Percentiles rank a stretch among this genome's conserved stretches.
Conservation (phyloP, 1,140 invertebrate genomes). For the Lineus longissimus region DNA sequence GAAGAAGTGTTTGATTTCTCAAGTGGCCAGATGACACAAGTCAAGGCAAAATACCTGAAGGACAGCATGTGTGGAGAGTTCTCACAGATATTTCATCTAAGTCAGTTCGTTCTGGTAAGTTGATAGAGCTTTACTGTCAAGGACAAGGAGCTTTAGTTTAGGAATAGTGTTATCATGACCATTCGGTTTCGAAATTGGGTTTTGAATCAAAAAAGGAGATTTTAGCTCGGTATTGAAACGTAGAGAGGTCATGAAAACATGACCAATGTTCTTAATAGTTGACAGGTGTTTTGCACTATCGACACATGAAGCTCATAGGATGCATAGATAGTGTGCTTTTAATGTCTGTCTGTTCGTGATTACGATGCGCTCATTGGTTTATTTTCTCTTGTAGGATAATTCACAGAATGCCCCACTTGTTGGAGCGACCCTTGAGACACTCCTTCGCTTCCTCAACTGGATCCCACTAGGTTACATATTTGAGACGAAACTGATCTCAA, state of each 20-base stretch:
- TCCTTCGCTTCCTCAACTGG: slow-evolving; percentile 97
- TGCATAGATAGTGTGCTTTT: too few species aligned
- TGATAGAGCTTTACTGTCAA: not conserved
- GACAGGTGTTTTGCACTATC: too few species aligned
- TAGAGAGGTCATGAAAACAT: too few species aligned
- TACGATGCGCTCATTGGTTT: too few species aligned
- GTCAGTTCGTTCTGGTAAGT: slow-evolving; percentile 88
- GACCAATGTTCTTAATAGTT: too few species aligned
- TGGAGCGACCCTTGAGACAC: slow-evolving; percentile 89
- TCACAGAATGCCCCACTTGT: slow-evolving; percentile 94
- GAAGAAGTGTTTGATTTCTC: slow-evolving; percentile 99
- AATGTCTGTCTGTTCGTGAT: too few species aligned
- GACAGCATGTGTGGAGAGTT: slow-evolving; percentile 99
- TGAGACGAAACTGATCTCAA: slow-evolving; percentile 94
- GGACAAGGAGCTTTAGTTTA: not conserved
- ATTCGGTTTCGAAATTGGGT: too few species aligned
- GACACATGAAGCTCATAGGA: too few species aligned
- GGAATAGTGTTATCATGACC: not conserved
- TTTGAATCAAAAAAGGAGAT: too few species aligned
- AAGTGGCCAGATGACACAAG: slow-evolving; percentile 94
- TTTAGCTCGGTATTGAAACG: too few species aligned
- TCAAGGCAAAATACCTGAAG: slow-evolving; percentile 98
- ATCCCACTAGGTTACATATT: slow-evolving; percentile 99
- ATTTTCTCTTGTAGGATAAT: slow-evolving; percentile 70
- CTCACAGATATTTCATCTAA: slow-evolving; percentile 95